Conservation (phyloP, 2,888 invertebrate genomes). For the Pyrgus malvae region DNA sequence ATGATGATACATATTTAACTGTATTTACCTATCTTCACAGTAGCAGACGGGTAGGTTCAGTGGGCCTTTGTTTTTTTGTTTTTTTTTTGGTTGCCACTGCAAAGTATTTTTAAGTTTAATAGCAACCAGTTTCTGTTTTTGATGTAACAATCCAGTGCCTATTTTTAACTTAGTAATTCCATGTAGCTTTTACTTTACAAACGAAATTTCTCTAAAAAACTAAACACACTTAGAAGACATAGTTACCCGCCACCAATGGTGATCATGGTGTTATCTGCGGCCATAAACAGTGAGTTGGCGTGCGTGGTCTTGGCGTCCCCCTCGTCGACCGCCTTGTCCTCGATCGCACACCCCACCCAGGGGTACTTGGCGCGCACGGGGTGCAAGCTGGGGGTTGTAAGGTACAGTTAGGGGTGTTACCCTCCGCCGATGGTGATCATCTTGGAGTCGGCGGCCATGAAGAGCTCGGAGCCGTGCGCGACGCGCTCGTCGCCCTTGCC, state of each 20-base stretch:
- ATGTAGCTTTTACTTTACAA: too few relatives aligned
- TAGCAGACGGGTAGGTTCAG: too few relatives aligned
- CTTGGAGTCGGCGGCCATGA: slow-evolving; percentile 97
- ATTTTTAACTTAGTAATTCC: too few relatives aligned
- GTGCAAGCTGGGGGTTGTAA: slow-evolving; percentile 75
- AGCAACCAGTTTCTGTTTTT: too few relatives aligned
- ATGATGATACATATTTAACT: too few relatives aligned
- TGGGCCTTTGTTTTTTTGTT: too few relatives aligned
- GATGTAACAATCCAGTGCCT: too few relatives aligned
- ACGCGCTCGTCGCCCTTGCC: slow-evolving; percentile 83
- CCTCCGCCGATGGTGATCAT: slow-evolving; percentile 99
- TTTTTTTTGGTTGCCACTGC: too few relatives aligned
- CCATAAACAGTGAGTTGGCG: slow-evolving; percentile 95
- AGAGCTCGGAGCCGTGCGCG: slow-evolving; percentile 93
- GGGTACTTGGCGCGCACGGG: slow-evolving; percentile 94
- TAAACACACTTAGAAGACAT: too few relatives aligned
- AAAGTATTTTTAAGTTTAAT: too few relatives aligned
- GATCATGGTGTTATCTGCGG: slow-evolving; percentile 95
- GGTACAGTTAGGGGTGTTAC: slow-evolving; percentile 77
- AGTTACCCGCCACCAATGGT: slow-evolving; percentile 97
- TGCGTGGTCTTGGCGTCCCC: slow-evolving; percentile 71
- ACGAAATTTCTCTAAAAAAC: neutral
- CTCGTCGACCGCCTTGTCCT: slow-evolving; percentile 71
- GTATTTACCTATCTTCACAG: too few relatives aligned
- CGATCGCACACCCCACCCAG: slow-evolving; percentile 93